Base-by-base conservation (phyloP, 2,113 vertebrate genomes). In the Gymnocephalus cernua region DNA sequence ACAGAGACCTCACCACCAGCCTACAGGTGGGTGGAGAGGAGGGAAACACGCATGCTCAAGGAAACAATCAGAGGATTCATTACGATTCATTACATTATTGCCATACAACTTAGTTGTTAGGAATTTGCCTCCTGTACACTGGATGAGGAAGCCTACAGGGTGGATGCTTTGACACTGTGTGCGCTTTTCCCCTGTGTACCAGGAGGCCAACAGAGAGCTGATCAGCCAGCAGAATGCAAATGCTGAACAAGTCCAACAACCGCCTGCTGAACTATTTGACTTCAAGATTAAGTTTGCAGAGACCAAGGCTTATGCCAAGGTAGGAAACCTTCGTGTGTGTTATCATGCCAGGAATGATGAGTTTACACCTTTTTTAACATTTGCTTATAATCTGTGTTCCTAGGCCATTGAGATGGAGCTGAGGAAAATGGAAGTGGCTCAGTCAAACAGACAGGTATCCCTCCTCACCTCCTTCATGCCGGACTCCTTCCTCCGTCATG, bases 261-360 rank as follows among this genome's bases (percentile, higher is more conserved):
- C 96, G 0, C 96, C 97, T 0, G 95, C 97, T 0, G 98, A 99
- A 86, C 97, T 98, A 66, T 99, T 99, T 18, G 97, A 99, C 94
- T 99, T 99, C 94, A 99, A 99, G 94, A 99, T 99, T 58, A 99
- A 99, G 85, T 99, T 99, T 88, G 98, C 98, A 0, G 98, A 99
- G 94, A 99, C 98, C 0, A 99, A 99, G 88, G 98, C 98, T 32
- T 97, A 99, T 0, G 98, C 98, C 4, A 99, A 99, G 97, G 98
- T 99, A 83, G 73, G 88, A n/a, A 19, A 50, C 1, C 29, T 4
- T 19, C 12, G 35, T 1, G 3, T 1, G 3, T n/a, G 11, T 68
- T 21, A 27, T 7, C 0, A 0, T 15, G 57, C 21, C 14, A 21
- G 35, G 4, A 25, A 4, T 13, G 6, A 1, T 51, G 27, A 13